These are phyloP conservation scores for Drosophila bipectinata DNA, from an alignment of 1,140 invertebrate species.

Conservation along the genomic window DNA sequence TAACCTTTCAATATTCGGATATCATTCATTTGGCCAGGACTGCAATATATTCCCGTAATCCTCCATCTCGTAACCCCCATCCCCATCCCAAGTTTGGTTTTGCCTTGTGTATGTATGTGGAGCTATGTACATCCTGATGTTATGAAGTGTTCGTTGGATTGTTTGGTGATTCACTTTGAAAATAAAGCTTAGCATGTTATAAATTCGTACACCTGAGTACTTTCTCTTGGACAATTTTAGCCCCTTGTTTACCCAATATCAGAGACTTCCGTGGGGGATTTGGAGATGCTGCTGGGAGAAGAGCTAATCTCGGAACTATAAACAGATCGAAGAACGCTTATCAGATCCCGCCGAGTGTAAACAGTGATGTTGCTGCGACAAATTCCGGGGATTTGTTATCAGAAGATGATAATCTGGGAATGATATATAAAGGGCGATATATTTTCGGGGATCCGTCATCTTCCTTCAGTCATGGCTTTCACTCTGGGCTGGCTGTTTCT, in stretches of 20 bases:
- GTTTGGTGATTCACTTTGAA: slow-evolving; percentile 66
- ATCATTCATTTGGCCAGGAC: slow-evolving; percentile 2
- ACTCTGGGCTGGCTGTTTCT: slow-evolving; percentile 28
- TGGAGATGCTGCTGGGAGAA: slow-evolving; percentile 2
- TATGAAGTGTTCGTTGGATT: slow-evolving; percentile 68
- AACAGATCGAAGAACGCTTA: slow-evolving; percentile 67
- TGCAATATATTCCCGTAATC: background rate
- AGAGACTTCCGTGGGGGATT: slow-evolving; percentile 29
- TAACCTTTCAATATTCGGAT: background rate
- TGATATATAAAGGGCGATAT: slow-evolving; percentile 36
- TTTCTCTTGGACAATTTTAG: slow-evolving; percentile 22
- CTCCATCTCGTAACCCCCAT: background rate
- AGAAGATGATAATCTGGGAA: slow-evolving; percentile 15
- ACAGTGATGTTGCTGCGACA: slow-evolving; percentile 56
- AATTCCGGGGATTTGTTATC: slow-evolving; percentile 49
- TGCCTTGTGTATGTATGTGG: slow-evolving; percentile 41
- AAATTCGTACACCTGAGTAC: slow-evolving; percentile 24
- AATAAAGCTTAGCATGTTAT: slow-evolving; percentile 73
- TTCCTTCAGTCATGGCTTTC: slow-evolving; percentile 19
- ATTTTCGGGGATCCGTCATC: slow-evolving; percentile 2
- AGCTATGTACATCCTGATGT: slow-evolving; percentile 28
- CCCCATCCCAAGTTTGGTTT: slow-evolving; percentile 19
- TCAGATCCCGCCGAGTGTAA: slow-evolving; percentile 46
- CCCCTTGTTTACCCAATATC: slow-evolving; percentile 6
- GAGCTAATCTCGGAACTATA: slow-evolving; percentile 38